Conservation (phyloP, 1,140 invertebrate species). For the Eriocheir sinensis region DNA sequence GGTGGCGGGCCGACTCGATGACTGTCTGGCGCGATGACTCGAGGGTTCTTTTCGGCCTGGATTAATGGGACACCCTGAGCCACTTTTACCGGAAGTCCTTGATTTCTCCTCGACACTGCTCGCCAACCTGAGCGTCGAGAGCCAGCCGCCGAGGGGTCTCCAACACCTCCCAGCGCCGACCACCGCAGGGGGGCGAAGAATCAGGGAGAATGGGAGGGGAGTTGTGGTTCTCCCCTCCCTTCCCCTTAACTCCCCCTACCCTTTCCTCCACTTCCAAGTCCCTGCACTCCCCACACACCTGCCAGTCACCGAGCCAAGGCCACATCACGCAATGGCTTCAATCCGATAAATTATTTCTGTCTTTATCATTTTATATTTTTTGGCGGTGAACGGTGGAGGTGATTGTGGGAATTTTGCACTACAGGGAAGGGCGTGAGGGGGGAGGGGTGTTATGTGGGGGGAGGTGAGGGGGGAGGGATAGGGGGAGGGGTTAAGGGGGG, state of each 20-base stretch:
- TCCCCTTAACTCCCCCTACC: background rate
- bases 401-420: background rate
- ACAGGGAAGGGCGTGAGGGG: background rate
- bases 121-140: too few species aligned
- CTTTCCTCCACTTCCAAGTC: background rate
- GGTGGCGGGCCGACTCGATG: too few species aligned
- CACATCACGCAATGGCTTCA: background rate
- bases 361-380: conserved; percentile 16
- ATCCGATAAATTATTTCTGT: background rate
- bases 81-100: conserved; percentile 2
- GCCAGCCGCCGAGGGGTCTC: too few species aligned
- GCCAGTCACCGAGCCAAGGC: background rate
- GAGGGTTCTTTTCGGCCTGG: background rate
- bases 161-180: background rate
- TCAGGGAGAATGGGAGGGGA: background rate
- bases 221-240: background rate
- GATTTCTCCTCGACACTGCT: background rate
- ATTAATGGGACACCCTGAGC: background rate
- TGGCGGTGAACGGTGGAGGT: background rate
- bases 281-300: too few species aligned
- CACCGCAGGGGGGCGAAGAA: background rate
- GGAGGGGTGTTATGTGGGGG: background rate
- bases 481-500: too few species aligned
- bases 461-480: background rate
- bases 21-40: background rate